Conservation (phyloP, 1,140 invertebrate genomes). For the Drosophila burlai region DNA sequence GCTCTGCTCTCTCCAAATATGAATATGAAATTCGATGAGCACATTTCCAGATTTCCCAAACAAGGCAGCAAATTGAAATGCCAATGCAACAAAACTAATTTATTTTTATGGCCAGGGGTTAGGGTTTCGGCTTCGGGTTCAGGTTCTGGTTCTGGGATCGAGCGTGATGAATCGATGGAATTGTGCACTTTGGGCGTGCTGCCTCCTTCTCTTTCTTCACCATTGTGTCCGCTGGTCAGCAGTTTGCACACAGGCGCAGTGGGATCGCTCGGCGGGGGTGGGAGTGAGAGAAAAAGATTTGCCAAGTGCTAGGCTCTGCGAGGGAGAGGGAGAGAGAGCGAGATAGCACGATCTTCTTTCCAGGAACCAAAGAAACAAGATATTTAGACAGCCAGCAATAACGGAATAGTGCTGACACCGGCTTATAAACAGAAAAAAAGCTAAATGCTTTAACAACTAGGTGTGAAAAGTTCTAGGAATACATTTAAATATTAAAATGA, state of each 20-base stretch:
- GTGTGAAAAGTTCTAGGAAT: not conserved
- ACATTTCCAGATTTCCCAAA: constrained; percentile 37
- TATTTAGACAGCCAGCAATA: constrained; percentile 16
- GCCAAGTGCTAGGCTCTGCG: constrained; percentile 43
- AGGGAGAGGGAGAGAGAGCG: constrained; percentile 16
- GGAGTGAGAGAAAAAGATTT: constrained; percentile 31
- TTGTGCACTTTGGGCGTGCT: constrained; percentile 61
- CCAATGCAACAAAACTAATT: constrained; percentile 76
- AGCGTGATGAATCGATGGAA: constrained; percentile 60
- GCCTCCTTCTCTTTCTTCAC: constrained; percentile 43
- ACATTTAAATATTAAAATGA: not conserved
- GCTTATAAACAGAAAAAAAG: not conserved
- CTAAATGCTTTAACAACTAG: constrained; percentile 7
- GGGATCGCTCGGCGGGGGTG: constrained; percentile 28
- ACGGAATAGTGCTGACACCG: constrained; percentile 29
- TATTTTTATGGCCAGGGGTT: constrained; percentile 66
- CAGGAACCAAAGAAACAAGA: constrained; percentile 57
- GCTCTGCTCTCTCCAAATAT: constrained; percentile 27
- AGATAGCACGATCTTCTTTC: constrained; percentile 44
- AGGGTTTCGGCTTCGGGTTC: constrained; percentile 12
- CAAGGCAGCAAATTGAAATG: constrained; percentile 75
- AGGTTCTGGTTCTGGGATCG: constrained; percentile 11
- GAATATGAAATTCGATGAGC: constrained; percentile 50
- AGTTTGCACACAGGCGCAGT: constrained; percentile 77
- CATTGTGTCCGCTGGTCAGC: constrained; percentile 70